Evolutionary conservation across 1,140 invertebrate species (phyloP), one percentile per base, ranked within the genome.

Genomic region (Trachymyrmex septentrionalis): DNA sequence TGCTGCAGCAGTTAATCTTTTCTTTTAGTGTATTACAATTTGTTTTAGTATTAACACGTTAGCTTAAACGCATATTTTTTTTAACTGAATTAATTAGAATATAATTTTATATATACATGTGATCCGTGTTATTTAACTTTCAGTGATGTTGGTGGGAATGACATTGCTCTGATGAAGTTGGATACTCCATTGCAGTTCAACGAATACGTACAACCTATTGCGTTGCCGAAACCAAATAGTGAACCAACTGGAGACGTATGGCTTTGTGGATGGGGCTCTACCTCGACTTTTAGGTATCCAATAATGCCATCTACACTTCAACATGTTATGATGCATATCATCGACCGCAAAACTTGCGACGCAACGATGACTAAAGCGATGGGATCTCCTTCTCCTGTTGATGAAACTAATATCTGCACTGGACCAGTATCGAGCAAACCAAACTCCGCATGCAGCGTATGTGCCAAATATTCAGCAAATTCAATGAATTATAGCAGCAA

Each of bases 161-260:
- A 97, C 88, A 96, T 97, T 85, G 97, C 96, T 30, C 75, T 97
- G 0, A 91, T 97, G n/a, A 96, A 95, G 82, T 93, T 97, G 10
- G 91, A 92, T 16, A 92, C 92, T 24, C 94, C 91, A 1, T 61
- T 93, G 30, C 90, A 27, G 3, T 95, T 96, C 0, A 76, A 96
- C 93, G 64, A 92, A 12, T 90, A 88, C 53, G 95, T 97, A 0
- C 92, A 95, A 3, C 87, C 96, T 0, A 95, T 97, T 38, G 64
- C 76, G 1, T 89, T 97, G 87, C 95, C 96, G 38, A 71, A 88
- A 24, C 66, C 90, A 19, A 90, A 89, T 24, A 92, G 12, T 95
- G 94, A 30, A 38, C 93, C 53, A 38, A 82, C 34, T 90, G 95
- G 81, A 67, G 89, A 93, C 57, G 91, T 92, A 21, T 90, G 93